Evolutionary conservation across 2,888 invertebrate genomes (phyloP), one percentile per base, ranked within the genome.

Genomic region (Carcina quercana): DNA sequence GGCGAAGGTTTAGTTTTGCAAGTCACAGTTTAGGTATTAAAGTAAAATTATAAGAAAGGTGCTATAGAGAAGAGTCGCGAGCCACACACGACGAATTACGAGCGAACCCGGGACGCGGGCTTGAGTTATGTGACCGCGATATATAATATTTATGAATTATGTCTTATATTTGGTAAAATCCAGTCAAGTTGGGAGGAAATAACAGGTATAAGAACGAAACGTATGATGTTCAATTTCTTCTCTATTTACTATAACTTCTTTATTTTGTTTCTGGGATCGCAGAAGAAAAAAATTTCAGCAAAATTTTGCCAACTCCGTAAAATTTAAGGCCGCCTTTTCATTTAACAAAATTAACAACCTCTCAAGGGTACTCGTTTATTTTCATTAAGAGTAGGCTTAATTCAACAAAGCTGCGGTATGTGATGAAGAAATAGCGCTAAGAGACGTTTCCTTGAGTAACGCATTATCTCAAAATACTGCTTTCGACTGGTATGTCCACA

Each of bases 1-100:
- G 8, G 1, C 2, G 40, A 66, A 47, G 50, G 59, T 45, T 35
- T 34, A 44, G 48, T 51, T 59, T 69, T 43, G 40, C 35, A 29
- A 55, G 44, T 28, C 15, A n/a, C 24, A 17, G 31, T 28, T 32
- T 15, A 33, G 36, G 46, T 53, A 51, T 57, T 57, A 58, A 52
- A 54, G 45, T 51, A 43, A 55, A 58, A 61, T 68, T 62, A 56
- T 61, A 59, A 55, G 50, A 51, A 65, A 62, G 50, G 57, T 53
- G 51, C 52, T 52, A 50, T 42, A 40, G 53, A 65, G 66, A 66
- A 68, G 68, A 78, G 65, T 74, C 71, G 71, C 73, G 64, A 76
- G 73, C 80, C 80, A 79, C 82, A 80, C 80, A 80, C 80, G 82
- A 80, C 73, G 82, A 73, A 70, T 75, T 75, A 75, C 71, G 69